Percentiles rank a stretch among this genome's conserved stretches.
phyloP scores from a whole-genome alignment of 2,888 invertebrate species.

The Hemistola chrysoprasaria region DNA sequence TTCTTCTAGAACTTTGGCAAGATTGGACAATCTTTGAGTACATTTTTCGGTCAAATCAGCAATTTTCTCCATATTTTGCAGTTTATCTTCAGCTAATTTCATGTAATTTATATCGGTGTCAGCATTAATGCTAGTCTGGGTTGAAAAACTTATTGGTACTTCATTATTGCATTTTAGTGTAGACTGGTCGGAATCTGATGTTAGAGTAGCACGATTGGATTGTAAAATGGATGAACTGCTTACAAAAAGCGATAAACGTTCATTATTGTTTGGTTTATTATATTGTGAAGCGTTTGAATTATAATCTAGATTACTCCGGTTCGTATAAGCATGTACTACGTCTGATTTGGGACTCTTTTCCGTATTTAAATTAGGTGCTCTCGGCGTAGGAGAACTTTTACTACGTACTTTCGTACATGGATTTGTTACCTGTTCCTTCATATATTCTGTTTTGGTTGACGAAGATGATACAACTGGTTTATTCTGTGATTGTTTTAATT shows the following conservation, averaged over 20 bases:
- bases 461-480: constrained; percentile 35
- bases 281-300: constrained; percentile 6
- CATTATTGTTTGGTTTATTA: constrained; percentile 9
- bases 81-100: constrained; percentile 66
- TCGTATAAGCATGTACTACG: constrained; percentile 7
- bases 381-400: constrained; percentile 50
- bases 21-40: constrained; percentile 68
- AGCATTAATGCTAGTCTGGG: constrained; percentile 56
- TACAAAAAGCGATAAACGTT: background rate
- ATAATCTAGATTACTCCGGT: background rate
- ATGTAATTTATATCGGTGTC: constrained; percentile 59
- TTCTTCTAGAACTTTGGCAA: constrained; percentile 73
- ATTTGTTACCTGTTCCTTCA: constrained; percentile 19
- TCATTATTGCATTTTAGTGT: constrained; percentile 25
- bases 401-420: constrained; percentile 34
- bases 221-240: too few relatives aligned
- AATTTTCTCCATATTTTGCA: constrained; percentile 76
- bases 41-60: constrained; percentile 75
- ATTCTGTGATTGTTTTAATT: constrained; percentile 3
- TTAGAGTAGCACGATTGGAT: constrained; percentile 27
- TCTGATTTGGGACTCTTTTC: constrained; percentile 27
- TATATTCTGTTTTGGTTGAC: constrained; percentile 35
- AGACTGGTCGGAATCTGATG: constrained; percentile 43
- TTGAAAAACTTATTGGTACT: constrained; percentile 50
- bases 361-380: constrained; percentile 21